Conservation (phyloP, 1,140 invertebrate species). For the Leptoteleia sp. region DNA sequence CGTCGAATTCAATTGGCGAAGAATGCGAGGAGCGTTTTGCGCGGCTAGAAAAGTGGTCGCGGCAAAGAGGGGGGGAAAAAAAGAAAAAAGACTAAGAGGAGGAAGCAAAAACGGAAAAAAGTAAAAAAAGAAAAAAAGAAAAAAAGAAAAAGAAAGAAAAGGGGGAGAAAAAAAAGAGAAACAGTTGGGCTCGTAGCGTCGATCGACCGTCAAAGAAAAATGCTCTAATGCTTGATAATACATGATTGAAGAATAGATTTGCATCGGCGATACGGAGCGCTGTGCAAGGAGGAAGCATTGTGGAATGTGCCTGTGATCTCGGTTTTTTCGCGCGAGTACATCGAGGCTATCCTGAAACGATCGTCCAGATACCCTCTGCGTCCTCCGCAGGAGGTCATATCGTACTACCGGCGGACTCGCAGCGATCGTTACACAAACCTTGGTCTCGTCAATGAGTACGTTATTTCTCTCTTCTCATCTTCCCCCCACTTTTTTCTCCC, state of each 20-base stretch:
- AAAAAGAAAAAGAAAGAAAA: too few species aligned
- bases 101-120: too few species aligned
- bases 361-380: constrained; percentile 88
- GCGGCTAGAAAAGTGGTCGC: too few species aligned
- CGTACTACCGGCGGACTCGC: constrained; percentile 87
- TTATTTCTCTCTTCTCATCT: constrained; percentile 65
- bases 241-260: constrained; percentile 80
- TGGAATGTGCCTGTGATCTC: constrained; percentile 89
- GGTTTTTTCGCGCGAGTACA: constrained; percentile 87
- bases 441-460: constrained; percentile 91
- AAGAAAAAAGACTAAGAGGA: too few species aligned
- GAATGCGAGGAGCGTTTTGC: too few species aligned
- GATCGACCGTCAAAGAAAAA: constrained; percentile 30
- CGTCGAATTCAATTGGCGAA: too few species aligned
- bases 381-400: constrained; percentile 91
- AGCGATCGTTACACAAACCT: constrained; percentile 90
- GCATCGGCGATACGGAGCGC: constrained; percentile 84
- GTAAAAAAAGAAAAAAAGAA: too few species aligned
- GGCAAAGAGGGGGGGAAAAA: too few species aligned
- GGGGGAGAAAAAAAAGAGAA: not conserved
- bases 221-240: constrained; percentile 70
- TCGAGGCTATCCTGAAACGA: constrained; percentile 88
- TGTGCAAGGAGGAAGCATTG: constrained; percentile 89
- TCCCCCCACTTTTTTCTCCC: not conserved
- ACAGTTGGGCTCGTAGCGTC: constrained; percentile 2